These are phyloP conservation scores for Ambastaia sidthimunki DNA, from an alignment of 2,797 vertebrate species.

Conservation along the genomic window DNA sequence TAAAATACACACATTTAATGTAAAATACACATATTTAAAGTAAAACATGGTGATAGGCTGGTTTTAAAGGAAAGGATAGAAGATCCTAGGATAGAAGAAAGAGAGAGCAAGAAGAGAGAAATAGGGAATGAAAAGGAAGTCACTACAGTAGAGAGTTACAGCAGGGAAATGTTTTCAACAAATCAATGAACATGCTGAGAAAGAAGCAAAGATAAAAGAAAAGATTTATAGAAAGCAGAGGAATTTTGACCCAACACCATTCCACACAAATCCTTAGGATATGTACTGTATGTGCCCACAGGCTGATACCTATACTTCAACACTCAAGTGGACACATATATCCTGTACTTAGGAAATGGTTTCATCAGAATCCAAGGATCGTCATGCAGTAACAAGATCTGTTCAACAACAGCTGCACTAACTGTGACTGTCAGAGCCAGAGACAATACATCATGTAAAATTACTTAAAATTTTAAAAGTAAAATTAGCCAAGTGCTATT, in stretches of 20 bases:
- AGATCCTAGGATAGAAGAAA: background rate
- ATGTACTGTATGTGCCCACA: conserved; percentile 36
- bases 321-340: conserved; percentile 31
- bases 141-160: conserved; percentile 28
- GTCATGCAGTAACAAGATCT: conserved; percentile 44
- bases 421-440: conserved; percentile 6
- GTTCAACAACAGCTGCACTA: conserved; percentile 54
- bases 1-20: too few relatives aligned
- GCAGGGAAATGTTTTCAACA: conserved; percentile 35
- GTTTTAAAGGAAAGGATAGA: background rate
- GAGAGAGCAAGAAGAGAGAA: background rate
- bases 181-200: conserved; percentile 35
- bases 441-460: conserved; percentile 2
- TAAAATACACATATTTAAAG: too few relatives aligned
- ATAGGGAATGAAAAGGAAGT: conserved; percentile 48
- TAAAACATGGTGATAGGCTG: background rate
- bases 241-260: background rate
- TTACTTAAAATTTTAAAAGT: background rate
- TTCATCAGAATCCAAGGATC: conserved; percentile 39
- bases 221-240: conserved; percentile 15
- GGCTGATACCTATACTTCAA: conserved; percentile 45
- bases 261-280: conserved; percentile 35
- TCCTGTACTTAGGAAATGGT: conserved; percentile 8
- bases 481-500: conserved; percentile 32
- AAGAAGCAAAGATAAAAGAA: conserved; percentile 32